Evolutionary conservation across 2,797 vertebrate species (phyloP).

Genomic region (Sebastes vulpes): DNA sequence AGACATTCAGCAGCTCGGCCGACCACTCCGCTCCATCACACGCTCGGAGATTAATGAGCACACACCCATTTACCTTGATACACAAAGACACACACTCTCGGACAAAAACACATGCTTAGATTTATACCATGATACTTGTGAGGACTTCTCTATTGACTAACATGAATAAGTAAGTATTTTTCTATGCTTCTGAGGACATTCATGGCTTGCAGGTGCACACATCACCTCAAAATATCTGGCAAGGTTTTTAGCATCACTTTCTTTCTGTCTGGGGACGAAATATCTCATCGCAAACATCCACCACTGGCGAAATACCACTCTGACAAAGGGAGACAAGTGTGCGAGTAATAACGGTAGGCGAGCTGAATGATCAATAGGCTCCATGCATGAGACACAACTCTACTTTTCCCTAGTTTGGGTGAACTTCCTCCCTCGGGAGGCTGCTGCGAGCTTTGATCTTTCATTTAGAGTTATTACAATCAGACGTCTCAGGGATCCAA

Average conservation of each 20-base stretch:
- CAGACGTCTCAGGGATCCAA: conserved; percentile 34
- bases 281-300: conserved; percentile 32
- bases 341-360: conserved; percentile 15
- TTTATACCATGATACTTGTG: conserved; percentile 8
- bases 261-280: conserved; percentile 16
- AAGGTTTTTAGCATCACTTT: background rate
- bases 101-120: background rate
- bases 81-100: conserved; percentile 1
- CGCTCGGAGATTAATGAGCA: conserved; percentile 83
- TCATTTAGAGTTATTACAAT: conserved; percentile 55
- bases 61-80: conserved; percentile 79
- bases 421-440: conserved; percentile 37
- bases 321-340: conserved; percentile 35
- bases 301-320: conserved; percentile 7
- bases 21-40: conserved; percentile 72
- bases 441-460: conserved; percentile 45
- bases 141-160: conserved; percentile 21
- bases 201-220: background rate
- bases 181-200: conserved; percentile 11
- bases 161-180: background rate
- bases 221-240: background rate
- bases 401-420: conserved; percentile 31
- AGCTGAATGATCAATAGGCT: conserved; percentile 63
- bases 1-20: conserved; percentile 83
- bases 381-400: conserved; percentile 32